Base-by-base conservation (phyloP, 2,888 invertebrate genomes). In the Eupeodes latifasciatus region DNA sequence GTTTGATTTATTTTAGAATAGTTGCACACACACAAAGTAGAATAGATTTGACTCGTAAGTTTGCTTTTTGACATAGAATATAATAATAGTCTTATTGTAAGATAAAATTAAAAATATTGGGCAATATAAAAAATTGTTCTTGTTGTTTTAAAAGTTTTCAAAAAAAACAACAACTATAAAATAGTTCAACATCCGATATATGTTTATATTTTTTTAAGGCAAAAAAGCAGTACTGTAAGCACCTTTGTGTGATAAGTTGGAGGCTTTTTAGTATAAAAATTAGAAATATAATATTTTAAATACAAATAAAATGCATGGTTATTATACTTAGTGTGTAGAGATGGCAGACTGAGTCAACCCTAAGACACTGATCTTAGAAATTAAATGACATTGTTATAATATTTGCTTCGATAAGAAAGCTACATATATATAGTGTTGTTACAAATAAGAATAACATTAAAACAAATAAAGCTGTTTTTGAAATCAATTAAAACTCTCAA, bases 21-120 rank as follows among this genome's bases (percentile, higher is more conserved):
- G 72, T 74, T 81, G 80, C 78, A 78, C 85, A 81, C 75, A 81
- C 87, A 81, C 81, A 85, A 69, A 88, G 75, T 40, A 81, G 85
- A 53, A 76, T 27, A 75, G 59, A 74, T 69, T 51, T 72, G 47
- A 76, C 36, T 57, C 66, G 11, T 51, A 53, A 66, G 69, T 79
- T 67, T 77, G 76, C 72, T 66, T 61, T 84, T 55, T 55, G 72
- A 66, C 59, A 75, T 79, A 67, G 78, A 78, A 53, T 75, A 34
- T 27, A 57, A 59, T 61, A 36, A 11, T 53, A n/a, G 27, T 55
- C 34, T 55, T 77, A 44, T 12, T 1, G 64, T 64, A 12, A 59
- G 34, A 34, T 44, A 16, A 19, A 61, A 49, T 59, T 67, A 69
- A 34, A 71, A 44, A 40, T 61, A n/a, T 49, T 47, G 27, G 55